Conservation (phyloP, 2,113 vertebrate genomes). For the Sprattus sprattus region DNA sequence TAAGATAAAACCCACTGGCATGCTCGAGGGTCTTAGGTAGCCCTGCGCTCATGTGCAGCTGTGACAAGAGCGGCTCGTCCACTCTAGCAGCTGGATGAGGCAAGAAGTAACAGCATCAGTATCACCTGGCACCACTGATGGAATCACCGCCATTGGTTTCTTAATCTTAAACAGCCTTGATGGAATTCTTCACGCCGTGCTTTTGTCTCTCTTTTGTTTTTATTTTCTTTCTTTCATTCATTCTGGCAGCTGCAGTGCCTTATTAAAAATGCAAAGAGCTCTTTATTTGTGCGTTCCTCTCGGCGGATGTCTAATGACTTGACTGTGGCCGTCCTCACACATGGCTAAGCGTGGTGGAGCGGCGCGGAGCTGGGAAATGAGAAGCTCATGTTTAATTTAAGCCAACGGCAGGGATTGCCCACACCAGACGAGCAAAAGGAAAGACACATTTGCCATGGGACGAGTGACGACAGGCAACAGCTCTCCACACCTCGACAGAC, state of each 20-base stretch:
- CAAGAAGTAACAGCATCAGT: not conserved
- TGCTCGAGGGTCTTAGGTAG: not conserved
- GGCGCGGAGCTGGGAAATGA: conserved; percentile 60
- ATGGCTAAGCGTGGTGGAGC: conserved; percentile 49
- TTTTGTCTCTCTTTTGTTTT: not conserved
- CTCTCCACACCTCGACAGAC: not conserved
- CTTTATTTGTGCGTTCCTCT: conserved; percentile 66
- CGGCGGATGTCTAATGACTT: conserved; percentile 66
- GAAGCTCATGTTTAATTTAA: conserved; percentile 70
- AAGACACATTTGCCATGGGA: not conserved
- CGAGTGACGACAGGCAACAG: not conserved
- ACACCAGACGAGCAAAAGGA: not conserved
- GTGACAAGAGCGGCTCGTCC: not conserved
- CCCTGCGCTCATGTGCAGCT: not conserved
- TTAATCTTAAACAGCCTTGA: too few species aligned
- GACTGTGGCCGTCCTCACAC: conserved; percentile 59
- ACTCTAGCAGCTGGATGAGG: not conserved
- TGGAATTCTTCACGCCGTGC: too few species aligned
- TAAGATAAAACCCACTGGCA: not conserved
- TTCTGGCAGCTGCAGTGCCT: conserved; percentile 67
- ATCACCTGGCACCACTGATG: not conserved
- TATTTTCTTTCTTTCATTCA: conserved; percentile 39
- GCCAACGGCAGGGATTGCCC: not conserved
- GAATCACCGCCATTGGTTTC: not conserved
- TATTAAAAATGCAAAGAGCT: conserved; percentile 74